Evolutionary conservation across 2,888 invertebrate genomes (phyloP).

Genomic region (Watsonalla binaria): DNA sequence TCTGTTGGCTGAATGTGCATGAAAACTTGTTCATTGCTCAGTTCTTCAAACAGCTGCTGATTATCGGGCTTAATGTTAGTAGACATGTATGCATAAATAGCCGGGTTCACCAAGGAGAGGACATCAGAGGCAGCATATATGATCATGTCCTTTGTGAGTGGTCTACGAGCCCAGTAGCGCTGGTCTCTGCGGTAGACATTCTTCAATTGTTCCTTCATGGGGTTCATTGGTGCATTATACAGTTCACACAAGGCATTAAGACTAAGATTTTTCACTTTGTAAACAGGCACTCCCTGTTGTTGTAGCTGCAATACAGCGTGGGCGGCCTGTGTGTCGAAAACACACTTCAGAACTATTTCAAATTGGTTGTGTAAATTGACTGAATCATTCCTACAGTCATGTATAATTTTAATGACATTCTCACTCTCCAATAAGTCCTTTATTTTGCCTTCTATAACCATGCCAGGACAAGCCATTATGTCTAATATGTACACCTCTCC

Average conservation of each 20-base stretch:
- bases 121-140: constrained; percentile 95
- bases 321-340: constrained; percentile 96
- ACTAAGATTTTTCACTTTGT: constrained; percentile 96
- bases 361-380: constrained; percentile 92
- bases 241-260: constrained; percentile 94
- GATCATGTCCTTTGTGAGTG: constrained; percentile 93
- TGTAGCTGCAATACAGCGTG: constrained; percentile 95
- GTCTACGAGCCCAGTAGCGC: constrained; percentile 93
- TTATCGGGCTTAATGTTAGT: constrained; percentile 85
- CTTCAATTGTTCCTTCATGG: constrained; percentile 93
- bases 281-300: constrained; percentile 92
- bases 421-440: constrained; percentile 88
- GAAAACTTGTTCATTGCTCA: constrained; percentile 92
- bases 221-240: constrained; percentile 92
- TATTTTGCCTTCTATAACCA: constrained; percentile 88
- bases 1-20: constrained; percentile 92
- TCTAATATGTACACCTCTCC: constrained; percentile 94
- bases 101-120: constrained; percentile 90
- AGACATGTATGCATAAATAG: constrained; percentile 84
- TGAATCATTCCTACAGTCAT: constrained; percentile 95
- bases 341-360: constrained; percentile 88
- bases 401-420: constrained; percentile 91
- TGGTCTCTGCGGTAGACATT: constrained; percentile 91
- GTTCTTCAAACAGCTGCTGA: constrained; percentile 85
- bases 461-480: constrained; percentile 88